Base-by-base conservation (phyloP, 1,140 invertebrate genomes). In the Procambarus clarkii region DNA sequence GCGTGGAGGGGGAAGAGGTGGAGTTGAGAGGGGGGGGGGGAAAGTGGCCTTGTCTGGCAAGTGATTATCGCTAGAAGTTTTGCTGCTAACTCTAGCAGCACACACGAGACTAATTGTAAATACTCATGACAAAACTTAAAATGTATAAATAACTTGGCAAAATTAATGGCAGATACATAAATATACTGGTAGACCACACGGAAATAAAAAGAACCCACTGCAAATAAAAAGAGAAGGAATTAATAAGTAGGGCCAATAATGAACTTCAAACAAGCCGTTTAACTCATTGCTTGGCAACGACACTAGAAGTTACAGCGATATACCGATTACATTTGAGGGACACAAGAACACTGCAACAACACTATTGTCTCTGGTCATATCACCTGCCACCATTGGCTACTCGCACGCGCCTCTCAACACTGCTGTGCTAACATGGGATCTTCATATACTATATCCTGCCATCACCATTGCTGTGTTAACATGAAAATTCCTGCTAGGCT, bases 231-330 rank as follows among this genome's bases (percentile, higher is more conserved):
- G 24, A 74, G 34, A 34, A 64, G 60, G 60, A 64, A 64, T 64
- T 64, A 64, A 34, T 74, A 34, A 74, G n/a, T 24, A 34, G 34
- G n/a, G 69, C 69, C 15, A 74, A 34, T 74, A 34, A 74, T 34
- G 11, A 74, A n/a, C 7, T 34, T 34, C 69, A 74, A 34, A 34
- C 69, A 34, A 34, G 24, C 2, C 11, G 34, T 74, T 74, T 74
- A 74, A 74, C 69, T 34, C n/a, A 74, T 34, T 74, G 69, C 69
- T 74, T 74, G 69, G 69, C 69, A 74, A 74, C 69, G 8, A 34
- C n/a, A 34, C 69, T 74, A 74, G 69, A n/a, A 74, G 24, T 74
- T 4, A 21, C 4, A 5, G n/a, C 8, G n/a, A 34, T 5, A 74
- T 34, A 34, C 34, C 34, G 34, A 34, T 34, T 34, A 34, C 34